These are phyloP conservation scores for Psophia crepitans DNA, from an alignment of 2,113 vertebrate species.

Conservation along the genomic window DNA sequence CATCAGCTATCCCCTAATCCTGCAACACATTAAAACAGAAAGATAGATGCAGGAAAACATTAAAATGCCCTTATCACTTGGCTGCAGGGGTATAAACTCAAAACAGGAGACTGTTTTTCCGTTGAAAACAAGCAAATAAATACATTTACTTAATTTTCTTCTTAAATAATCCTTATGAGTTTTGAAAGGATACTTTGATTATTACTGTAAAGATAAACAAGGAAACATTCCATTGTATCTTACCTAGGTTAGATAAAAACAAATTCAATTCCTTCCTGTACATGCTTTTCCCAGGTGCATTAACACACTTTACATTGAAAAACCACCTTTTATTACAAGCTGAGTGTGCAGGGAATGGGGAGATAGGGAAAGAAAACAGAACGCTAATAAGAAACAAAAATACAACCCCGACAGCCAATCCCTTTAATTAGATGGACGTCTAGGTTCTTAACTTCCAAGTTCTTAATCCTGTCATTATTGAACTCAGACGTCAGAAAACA, in stretches of 20 bases:
- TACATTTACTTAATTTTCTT: conserved; percentile 52
- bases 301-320: conserved; percentile 55
- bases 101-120: conserved; percentile 44
- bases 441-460: neutral
- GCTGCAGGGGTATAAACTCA: conserved; percentile 51
- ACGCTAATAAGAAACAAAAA: conserved; percentile 45
- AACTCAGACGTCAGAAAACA: neutral
- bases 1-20: conserved; percentile 62
- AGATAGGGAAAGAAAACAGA: conserved; percentile 45
- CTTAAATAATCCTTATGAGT: conserved; percentile 49
- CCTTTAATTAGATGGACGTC: neutral
- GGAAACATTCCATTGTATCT: conserved; percentile 8
- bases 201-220: conserved; percentile 36
- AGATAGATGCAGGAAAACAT: conserved; percentile 52
- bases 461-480: conserved; percentile 20
- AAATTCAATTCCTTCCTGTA: conserved; percentile 38
- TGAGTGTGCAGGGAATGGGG: conserved; percentile 28
- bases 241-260: conserved; percentile 25
- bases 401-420: neutral
- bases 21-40: conserved; percentile 32
- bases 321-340: conserved; percentile 50
- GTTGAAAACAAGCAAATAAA: conserved; percentile 48
- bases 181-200: conserved; percentile 35
- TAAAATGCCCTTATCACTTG: conserved; percentile 59
- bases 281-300: conserved; percentile 35